phyloP scores from a whole-genome alignment of 2,113 vertebrate species.

The Tautogolabrus adspersus region DNA sequence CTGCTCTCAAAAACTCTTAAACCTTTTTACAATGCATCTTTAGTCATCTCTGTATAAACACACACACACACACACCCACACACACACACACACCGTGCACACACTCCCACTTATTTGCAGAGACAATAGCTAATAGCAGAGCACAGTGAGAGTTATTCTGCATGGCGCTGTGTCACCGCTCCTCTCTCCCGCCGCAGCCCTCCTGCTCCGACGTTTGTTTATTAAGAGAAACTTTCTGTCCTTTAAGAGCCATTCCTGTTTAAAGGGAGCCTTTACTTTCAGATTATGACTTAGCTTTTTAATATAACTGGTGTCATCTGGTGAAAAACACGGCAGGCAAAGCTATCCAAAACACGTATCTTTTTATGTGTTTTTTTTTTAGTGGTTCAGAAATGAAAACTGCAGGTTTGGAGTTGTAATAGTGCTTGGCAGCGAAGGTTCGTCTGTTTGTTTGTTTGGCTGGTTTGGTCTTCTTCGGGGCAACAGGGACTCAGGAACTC shows the following conservation, averaged over 20 bases:
- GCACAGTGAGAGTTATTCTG: conserved; percentile 62
- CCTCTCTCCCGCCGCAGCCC: conserved; percentile 37
- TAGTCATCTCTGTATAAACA: conserved; percentile 43
- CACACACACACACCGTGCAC: conserved; percentile 48
- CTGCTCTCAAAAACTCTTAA: conserved; percentile 64
- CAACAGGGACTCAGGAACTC: conserved; percentile 59
- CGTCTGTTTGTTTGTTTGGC: conserved; percentile 65
- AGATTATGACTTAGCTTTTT: conserved; percentile 77
- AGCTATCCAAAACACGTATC: conserved; percentile 39
- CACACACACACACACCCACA: conserved; percentile 39
- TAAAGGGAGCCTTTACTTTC: conserved; percentile 56
- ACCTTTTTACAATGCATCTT: conserved; percentile 63
- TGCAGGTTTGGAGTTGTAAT: conserved; percentile 61
- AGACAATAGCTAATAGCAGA: conserved; percentile 69
- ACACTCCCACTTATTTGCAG: conserved; percentile 64
- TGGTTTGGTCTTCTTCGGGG: conserved; percentile 54
- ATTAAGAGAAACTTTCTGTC: conserved; percentile 61
- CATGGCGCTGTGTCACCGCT: conserved; percentile 59
- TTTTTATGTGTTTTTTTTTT: conserved; percentile 48
- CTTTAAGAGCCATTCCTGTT: conserved; percentile 72
- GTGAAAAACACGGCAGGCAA: conserved; percentile 41
- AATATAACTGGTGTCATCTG: conserved; percentile 56
- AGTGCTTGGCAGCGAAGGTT: conserved; percentile 58
- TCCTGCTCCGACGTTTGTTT: conserved; percentile 64
- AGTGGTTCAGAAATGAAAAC: conserved; percentile 55